Conservation (phyloP, 2,797 vertebrate genomes). For the Arrhamphus sclerolepis region DNA sequence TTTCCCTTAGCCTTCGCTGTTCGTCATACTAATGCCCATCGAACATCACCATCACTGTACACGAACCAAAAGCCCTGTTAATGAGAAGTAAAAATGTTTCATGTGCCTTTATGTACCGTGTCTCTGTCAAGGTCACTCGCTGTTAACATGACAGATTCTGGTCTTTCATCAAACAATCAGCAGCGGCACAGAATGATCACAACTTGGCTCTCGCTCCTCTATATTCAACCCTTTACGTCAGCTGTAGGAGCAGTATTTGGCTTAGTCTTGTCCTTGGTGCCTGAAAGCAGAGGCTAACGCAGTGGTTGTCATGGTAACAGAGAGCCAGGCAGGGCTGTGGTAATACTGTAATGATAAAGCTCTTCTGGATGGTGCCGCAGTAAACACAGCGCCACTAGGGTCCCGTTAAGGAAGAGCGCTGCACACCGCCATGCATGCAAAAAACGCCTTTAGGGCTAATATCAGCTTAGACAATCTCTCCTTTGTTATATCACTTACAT, state of each 20-base stretch:
- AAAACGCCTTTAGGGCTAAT: conserved; percentile 59
- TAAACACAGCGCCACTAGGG: conserved; percentile 77
- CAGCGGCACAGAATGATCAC: conserved; percentile 17
- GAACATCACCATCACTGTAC: conserved; percentile 20
- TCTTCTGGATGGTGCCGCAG: conserved; percentile 79
- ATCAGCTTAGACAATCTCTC: conserved; percentile 54
- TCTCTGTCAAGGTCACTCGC: conserved; percentile 57
- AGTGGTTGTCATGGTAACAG: conserved; percentile 83
- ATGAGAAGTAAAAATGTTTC: conserved; percentile 1
- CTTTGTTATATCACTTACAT: conserved; percentile 54
- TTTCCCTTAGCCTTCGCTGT: background rate
- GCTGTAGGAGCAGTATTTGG: conserved; percentile 72
- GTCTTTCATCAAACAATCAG: conserved; percentile 32
- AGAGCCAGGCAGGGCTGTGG: conserved; percentile 78
- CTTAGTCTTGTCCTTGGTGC: conserved; percentile 79
- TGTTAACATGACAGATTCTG: conserved; percentile 23
- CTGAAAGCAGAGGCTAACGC: conserved; percentile 82
- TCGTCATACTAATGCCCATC: conserved; percentile 43
- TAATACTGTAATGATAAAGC: conserved; percentile 82
- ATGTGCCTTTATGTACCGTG: conserved; percentile 9
- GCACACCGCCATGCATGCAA: conserved; percentile 59
- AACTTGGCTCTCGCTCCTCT: conserved; percentile 33
- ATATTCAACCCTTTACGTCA: conserved; percentile 49
- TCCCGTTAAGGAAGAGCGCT: conserved; percentile 73
- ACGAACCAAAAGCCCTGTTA: conserved; percentile 19